Conservation (phyloP, 1,140 invertebrate species). For the Danaus plexippus region DNA sequence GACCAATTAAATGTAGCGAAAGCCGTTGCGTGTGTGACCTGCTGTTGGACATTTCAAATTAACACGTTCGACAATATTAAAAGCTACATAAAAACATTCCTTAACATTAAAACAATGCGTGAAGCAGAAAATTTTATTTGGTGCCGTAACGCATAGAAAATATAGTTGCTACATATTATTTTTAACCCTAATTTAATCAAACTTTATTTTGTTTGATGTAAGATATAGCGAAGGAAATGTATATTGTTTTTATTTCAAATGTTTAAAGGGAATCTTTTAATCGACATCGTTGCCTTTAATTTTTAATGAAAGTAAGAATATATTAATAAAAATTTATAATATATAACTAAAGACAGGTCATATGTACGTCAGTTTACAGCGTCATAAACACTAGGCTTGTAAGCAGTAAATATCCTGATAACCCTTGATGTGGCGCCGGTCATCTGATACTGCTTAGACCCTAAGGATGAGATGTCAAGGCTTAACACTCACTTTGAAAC, state of each 20-base stretch:
- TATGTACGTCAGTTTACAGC: slow-evolving; percentile 19
- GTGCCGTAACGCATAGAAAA: too few species aligned
- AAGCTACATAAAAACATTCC: slow-evolving; percentile 17
- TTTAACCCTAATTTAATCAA: too few species aligned
- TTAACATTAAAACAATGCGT: background rate
- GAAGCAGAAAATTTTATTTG: too few species aligned
- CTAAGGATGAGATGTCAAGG: slow-evolving; percentile 34
- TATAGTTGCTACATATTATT: too few species aligned
- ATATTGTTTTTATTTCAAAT: too few species aligned
- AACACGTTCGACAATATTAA: slow-evolving; percentile 20
- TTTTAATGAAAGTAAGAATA: too few species aligned
- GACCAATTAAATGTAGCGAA: background rate
- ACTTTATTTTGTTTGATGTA: too few species aligned
- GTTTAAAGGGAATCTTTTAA: too few species aligned
- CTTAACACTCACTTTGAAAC: slow-evolving; percentile 24
- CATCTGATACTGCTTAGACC: slow-evolving; percentile 43
- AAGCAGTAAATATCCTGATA: slow-evolving; percentile 28
- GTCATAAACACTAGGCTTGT: slow-evolving; percentile 31
- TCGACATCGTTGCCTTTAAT: too few species aligned
- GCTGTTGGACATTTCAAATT: slow-evolving; percentile 20
- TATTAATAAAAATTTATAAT: too few species aligned
- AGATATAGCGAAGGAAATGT: too few species aligned
- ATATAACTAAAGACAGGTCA: too few species aligned
- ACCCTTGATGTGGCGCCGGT: slow-evolving; percentile 30
- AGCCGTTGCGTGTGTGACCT: slow-evolving; percentile 16